Base-by-base conservation (phyloP, 2,113 vertebrate genomes). In the Ageneiosus marmoratus region DNA sequence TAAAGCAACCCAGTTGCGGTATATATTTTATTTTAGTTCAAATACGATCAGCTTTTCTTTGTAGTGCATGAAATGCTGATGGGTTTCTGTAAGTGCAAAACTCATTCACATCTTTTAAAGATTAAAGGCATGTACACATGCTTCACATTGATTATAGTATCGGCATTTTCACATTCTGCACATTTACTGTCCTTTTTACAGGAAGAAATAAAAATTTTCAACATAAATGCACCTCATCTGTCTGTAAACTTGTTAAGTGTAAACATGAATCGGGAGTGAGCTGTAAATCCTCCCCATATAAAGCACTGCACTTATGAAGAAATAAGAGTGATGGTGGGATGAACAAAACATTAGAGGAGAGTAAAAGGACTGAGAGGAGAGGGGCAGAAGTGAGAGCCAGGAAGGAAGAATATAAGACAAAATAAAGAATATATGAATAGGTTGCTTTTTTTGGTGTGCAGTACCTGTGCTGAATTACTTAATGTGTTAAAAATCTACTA, bases 131-230 rank as follows among this genome's bases (percentile, higher is more conserved):
- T 90, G 82, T 88, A 81, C 86, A 79, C 79, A 79, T 77, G 50
- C 84, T 89, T 77, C 78, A 58, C 73, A 55, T 81, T 83, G 77
- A 53, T 84, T 87, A 2, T 41, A 76, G 77, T 77, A 65, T 81
- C 44, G 79, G 82, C 74, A 63, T 37, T 78, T 77, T 41, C 80
- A 82, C 15, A 0, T 46, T 78, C 85, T 87, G 83, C 83, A 84
- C 27, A 89, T 87, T 79, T 79, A 85, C 67, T 90, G 73, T 88
- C 27, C 86, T 89, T 92, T 90, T 88, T 89, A 87, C 87, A 89
- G 83, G 83, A 51, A 81, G 11, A 79, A 90, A 89, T 88, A 88
- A 88, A 89, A 84, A 55, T 89, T 89, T 89, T 88, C 41, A 84
- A 88, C 58, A 70, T 84, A 88, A 83, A 60, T 13, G 37, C 78